Evolutionary conservation across 1,140 invertebrate genomes (phyloP).

Genomic region (Atta texana): DNA sequence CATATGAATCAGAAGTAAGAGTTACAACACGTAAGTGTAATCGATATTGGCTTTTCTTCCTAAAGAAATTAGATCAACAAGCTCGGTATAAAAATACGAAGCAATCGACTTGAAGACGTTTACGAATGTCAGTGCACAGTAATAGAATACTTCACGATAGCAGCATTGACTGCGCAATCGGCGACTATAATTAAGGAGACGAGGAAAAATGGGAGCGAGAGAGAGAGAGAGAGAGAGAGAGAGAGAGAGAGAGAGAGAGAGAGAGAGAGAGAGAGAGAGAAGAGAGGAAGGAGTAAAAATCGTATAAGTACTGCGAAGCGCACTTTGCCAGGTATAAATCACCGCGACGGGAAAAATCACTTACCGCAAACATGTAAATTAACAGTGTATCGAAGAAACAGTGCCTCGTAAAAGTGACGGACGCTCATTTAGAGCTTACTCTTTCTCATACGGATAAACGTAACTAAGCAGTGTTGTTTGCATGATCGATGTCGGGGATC

Average conservation of each 20-base stretch:
- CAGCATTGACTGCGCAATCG: slow-evolving; percentile 30
- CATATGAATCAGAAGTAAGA: slow-evolving; percentile 15
- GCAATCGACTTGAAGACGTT: slow-evolving; percentile 28
- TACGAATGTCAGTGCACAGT: slow-evolving; percentile 36
- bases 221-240: neutral
- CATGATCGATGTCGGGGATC: slow-evolving; percentile 47
- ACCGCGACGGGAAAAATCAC: slow-evolving; percentile 38
- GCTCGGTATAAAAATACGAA: slow-evolving; percentile 44
- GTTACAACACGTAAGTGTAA: slow-evolving; percentile 27
- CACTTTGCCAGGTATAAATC: slow-evolving; percentile 32
- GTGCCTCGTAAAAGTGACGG: slow-evolving; percentile 29
- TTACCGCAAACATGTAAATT: slow-evolving; percentile 47
- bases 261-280: too few relatives aligned
- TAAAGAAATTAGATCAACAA: slow-evolving; percentile 58
- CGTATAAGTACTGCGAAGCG: neutral
- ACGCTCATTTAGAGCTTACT: slow-evolving; percentile 1
- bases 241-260: neutral
- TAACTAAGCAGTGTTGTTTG: slow-evolving; percentile 29
- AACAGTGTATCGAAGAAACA: slow-evolving; percentile 41
- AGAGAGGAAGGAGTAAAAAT: neutral
- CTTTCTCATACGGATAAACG: neutral
- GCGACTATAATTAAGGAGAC: slow-evolving; percentile 37
- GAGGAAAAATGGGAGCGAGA: slow-evolving; percentile 2
- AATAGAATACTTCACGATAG: slow-evolving; percentile 39
- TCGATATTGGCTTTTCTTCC: slow-evolving; percentile 47